A percentile compares a stretch with the other conserved stretches of the same genome.
These are phyloP conservation scores for Choloepus hoffmanni DNA, from an alignment of 2,113 vertebrate species.

Conservation along the genomic window DNA sequence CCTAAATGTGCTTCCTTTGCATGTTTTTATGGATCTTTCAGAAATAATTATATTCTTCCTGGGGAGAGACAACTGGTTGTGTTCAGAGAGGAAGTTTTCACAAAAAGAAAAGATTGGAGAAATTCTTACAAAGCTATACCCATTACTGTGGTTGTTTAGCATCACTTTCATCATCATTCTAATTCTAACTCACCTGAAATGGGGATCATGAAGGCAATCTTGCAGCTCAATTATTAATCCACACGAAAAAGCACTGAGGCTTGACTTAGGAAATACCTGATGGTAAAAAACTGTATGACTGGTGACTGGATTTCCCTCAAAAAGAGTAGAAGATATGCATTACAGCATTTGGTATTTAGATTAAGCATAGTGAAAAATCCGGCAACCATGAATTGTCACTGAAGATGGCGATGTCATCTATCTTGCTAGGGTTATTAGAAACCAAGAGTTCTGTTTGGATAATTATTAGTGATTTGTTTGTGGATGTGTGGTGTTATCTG, in stretches of 20 bases:
- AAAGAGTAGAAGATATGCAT: neutral
- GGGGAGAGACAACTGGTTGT: conserved; percentile 51
- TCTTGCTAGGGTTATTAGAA: neutral
- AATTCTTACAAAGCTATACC: neutral
- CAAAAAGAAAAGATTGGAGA: neutral
- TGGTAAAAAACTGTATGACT: neutral
- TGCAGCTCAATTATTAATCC: neutral
- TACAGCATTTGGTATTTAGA: neutral
- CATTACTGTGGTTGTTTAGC: neutral
- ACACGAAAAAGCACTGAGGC: neutral
- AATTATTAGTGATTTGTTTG: conserved; percentile 14
- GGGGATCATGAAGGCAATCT: neutral
- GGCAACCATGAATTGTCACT: neutral
- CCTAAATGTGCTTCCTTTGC: conserved; percentile 70
- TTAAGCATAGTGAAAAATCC: neutral
- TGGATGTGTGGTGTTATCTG: neutral
- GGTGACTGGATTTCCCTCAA: neutral
- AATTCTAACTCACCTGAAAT: neutral
- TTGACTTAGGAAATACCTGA: neutral
- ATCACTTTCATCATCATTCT: neutral
- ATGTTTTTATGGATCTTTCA: conserved; percentile 79
- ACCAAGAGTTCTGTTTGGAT: neutral
- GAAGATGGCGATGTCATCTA: neutral
- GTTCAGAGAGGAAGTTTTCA: conserved; percentile 54
- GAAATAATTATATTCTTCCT: conserved; percentile 67